These are phyloP conservation scores for Loripinus fragilis DNA, from an alignment of 2,888 invertebrate genomes.

Conservation along the genomic window DNA sequence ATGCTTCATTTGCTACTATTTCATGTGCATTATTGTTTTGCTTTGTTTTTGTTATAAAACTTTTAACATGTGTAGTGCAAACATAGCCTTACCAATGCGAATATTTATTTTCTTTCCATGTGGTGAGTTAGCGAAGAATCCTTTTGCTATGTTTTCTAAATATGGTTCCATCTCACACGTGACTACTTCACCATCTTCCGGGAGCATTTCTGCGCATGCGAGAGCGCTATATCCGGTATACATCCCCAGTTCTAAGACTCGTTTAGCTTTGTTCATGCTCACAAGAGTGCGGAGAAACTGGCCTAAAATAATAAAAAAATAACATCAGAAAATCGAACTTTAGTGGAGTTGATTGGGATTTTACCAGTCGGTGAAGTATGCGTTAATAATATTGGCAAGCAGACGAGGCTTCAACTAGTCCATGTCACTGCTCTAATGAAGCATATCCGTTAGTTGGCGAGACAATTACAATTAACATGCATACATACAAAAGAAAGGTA, in stretches of 20 bases:
- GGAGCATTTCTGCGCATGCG: constrained; percentile 72
- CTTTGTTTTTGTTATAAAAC: too few species aligned
- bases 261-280: constrained; percentile 65
- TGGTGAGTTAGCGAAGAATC: constrained; percentile 56
- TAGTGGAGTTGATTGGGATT: too few species aligned
- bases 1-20: background rate
- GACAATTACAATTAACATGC: too few species aligned
- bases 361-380: too few species aligned
- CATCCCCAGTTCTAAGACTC: constrained; percentile 73
- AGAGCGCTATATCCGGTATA: constrained; percentile 74
- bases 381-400: too few species aligned
- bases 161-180: constrained; percentile 69
- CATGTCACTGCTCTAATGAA: too few species aligned
- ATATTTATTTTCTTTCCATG: constrained; percentile 69
- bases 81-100: constrained; percentile 56
- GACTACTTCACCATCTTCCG: constrained; percentile 66
- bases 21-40: too few species aligned
- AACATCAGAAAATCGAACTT: too few species aligned
- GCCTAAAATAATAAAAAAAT: constrained; percentile 48
- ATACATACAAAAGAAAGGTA: too few species aligned
- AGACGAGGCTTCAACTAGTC: too few species aligned
- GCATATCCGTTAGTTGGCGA: too few species aligned
- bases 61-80: background rate
- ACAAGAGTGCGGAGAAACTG: constrained; percentile 70
- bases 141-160: constrained; percentile 56